Evolutionary conservation across 2,113 vertebrate genomes (phyloP), one percentile per base, ranked within the genome.

Genomic region (Tachysurus vachellii): DNA sequence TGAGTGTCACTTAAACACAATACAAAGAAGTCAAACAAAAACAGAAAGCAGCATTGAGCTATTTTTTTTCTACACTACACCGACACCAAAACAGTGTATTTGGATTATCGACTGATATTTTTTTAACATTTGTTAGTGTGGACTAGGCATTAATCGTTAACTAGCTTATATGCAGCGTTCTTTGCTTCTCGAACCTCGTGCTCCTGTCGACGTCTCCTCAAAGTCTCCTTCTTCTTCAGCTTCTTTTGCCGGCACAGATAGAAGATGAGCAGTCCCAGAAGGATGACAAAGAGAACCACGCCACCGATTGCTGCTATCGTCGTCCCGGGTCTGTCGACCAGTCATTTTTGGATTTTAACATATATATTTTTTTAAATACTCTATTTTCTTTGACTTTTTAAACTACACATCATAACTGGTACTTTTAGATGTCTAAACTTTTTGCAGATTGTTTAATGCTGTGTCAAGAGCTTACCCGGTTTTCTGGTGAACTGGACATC

Each of bases 161-260:
- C 66, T 13, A 13, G 66, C 47, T 14, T 36, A 31, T 73, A 73
- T 3, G 42, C 16, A 21, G 19, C 36, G 21, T 73, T 71, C 57
- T 36, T 50, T 64, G 61, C 0, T 0, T 53, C 28, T 23, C 89
- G 71, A 70, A 98, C 98, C 97, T 99, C 98, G 0, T 97, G 96
- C 87, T 99, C 98, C 91, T 99, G 98, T 90, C 97, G 94, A 89
- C 96, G 94, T 91, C 97, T 95, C 85, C 96, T 93, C 95, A 96
- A 92, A 0, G 96, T 96, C 89, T 98, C 97, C 87, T 98, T 99
- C 82, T 93, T 95, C 92, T 95, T 97, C 91, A 97, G 94, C 91
- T 96, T 96, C 62, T 95, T 95, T 91, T 97, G 94, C 47, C 97
- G 95, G 87, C 93, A 96, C 90, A 98, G 92, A 8, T 96, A 95